Percentiles rank a stretch among this genome's conserved stretches.
phyloP scores from a whole-genome alignment of 2,888 invertebrate species.

The Sarcophaga carnaria region DNA sequence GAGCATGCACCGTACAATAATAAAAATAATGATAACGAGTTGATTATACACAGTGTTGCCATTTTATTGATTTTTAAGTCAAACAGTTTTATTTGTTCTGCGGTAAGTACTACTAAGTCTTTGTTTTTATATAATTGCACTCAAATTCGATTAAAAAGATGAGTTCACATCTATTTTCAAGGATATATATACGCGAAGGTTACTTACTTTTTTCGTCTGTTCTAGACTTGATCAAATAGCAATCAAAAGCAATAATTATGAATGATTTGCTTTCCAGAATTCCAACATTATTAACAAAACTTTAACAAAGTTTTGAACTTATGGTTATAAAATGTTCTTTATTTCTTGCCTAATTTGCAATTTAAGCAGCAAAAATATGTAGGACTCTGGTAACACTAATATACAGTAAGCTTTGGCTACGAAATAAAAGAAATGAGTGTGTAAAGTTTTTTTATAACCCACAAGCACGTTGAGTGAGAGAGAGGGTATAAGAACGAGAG shows the following conservation, averaged over 20 bases:
- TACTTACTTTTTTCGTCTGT: too few relatives aligned
- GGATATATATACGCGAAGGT: too few relatives aligned
- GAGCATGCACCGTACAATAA: not conserved
- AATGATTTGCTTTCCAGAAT: not conserved
- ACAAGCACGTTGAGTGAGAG: not conserved
- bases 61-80: too few relatives aligned
- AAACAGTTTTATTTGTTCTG: too few relatives aligned
- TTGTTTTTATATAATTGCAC: too few relatives aligned
- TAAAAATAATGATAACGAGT: too few relatives aligned
- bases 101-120: too few relatives aligned
- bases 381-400: not conserved
- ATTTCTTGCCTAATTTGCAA: not conserved
- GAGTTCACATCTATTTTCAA: too few relatives aligned
- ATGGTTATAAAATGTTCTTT: not conserved
- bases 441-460: not conserved
- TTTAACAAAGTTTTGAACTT: too few relatives aligned
- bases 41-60: too few relatives aligned
- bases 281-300: too few relatives aligned
- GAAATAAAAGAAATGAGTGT: slow-evolving; percentile 50
- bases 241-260: not conserved
- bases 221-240: not conserved
- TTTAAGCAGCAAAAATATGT: not conserved
- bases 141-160: too few relatives aligned
- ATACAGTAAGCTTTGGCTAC: slow-evolving; percentile 47
- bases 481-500: not conserved